Base-by-base conservation (phyloP, 37 sponge, comb jelly and placozoan species). In the Spongia lamella region DNA sequence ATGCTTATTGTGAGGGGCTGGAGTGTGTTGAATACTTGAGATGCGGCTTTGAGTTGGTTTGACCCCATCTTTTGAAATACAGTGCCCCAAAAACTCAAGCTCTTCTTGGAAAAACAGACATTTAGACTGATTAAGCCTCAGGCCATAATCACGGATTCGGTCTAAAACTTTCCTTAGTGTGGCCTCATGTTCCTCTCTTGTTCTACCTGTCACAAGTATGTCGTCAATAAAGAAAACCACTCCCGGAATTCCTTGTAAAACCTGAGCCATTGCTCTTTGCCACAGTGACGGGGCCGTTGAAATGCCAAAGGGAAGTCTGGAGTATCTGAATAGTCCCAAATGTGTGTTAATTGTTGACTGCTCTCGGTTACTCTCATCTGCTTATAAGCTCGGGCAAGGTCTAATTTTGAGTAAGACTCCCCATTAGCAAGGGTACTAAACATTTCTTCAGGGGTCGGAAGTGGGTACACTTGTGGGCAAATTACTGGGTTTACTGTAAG, bases 271-370 rank as follows among this genome's bases (percentile, higher is more conserved):
- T 20, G 38, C 24, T 31, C 56, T 5, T 47, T 80, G 81, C 24
- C 54, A 80, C 26, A 80, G 36, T n/a, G 81, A 38, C 7, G 81
- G 81, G 4, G 81, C 62, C 14, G 81, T 71, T 17, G 81, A 58
- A 24, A 80, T 36, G 11, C 72, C 81, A 39, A 78, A 78, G n/a
- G 79, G 79, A 5, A 72, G 53, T 21, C 54, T 15, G n/a, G n/a
- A n/a, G n/a, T n/a, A n/a, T n/a, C n/a, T n/a, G n/a, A n/a, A n/a
- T n/a, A n/a, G n/a, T n/a, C n/a, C n/a, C n/a, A n/a, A n/a, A n/a
- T n/a, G n/a, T n/a, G n/a, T n/a, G n/a, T n/a, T n/a, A n/a, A n/a
- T n/a, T n/a, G n/a, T n/a, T n/a, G n/a, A n/a, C n/a, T n/a, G n/a
- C n/a, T n/a, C n/a, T n/a, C n/a, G n/a, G n/a, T n/a, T n/a, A n/a